Evolutionary conservation across 2,113 vertebrate genomes (phyloP).

Genomic region (Vicugna pacos): DNA sequence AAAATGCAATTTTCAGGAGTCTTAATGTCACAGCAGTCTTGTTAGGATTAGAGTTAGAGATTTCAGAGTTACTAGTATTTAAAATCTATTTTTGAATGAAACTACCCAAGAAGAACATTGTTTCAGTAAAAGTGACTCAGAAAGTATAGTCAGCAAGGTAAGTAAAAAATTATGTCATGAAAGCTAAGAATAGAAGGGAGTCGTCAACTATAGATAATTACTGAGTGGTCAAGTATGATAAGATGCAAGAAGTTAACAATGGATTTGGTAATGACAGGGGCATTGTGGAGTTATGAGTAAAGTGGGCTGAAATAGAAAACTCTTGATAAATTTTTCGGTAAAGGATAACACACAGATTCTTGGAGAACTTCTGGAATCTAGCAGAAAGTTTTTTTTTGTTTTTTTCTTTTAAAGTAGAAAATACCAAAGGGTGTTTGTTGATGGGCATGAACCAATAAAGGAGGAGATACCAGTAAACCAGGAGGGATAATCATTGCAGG

Average conservation of each 20-base stretch:
- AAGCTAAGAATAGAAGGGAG: not conserved
- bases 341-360: not conserved
- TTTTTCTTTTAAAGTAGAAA: not conserved
- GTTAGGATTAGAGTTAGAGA: not conserved
- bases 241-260: not conserved
- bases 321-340: not conserved
- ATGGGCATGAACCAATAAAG: not conserved
- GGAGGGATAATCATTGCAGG: not conserved
- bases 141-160: not conserved
- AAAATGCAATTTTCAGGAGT: not conserved
- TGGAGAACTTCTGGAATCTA: not conserved
- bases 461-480: not conserved
- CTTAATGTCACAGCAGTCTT: not conserved
- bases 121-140: not conserved
- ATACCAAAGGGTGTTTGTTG: not conserved
- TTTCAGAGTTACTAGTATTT: not conserved
- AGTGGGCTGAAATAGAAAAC: not conserved
- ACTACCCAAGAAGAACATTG: not conserved
- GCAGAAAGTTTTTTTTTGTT: not conserved
- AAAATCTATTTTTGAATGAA: not conserved
- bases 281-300: not conserved
- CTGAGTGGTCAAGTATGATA: not conserved
- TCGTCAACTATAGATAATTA: not conserved
- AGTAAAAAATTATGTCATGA: not conserved
- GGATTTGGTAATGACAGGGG: not conserved